Conservation (phyloP, 92 coral and sea anemone genomes). For the Porites lobata region DNA sequence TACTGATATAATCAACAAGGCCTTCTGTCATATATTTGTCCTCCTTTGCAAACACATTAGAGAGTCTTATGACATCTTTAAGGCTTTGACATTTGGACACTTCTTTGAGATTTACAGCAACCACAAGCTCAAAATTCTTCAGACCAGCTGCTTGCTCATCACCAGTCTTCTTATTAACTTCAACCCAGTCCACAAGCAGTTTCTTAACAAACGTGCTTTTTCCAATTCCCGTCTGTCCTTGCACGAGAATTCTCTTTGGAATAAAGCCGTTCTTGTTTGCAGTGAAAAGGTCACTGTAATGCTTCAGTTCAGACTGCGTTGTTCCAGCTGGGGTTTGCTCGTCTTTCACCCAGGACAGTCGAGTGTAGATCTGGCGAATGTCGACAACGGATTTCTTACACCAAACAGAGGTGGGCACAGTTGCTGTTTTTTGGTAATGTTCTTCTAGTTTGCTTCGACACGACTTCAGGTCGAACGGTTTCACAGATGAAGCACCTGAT, state of each 20-base stretch:
- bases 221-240: slow-evolving; percentile 36
- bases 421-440: background rate
- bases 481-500: background rate
- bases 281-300: slow-evolving; percentile 24
- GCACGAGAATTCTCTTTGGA: slow-evolving; percentile 28
- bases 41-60: slow-evolving; percentile 19
- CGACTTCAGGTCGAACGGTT: background rate
- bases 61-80: background rate
- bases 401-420: background rate
- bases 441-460: background rate
- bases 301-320: background rate
- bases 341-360: slow-evolving; percentile 12
- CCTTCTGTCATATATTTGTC: background rate
- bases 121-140: slow-evolving; percentile 25
- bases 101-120: slow-evolving; percentile 17
- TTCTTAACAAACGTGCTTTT: slow-evolving; percentile 28
- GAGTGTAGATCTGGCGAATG: background rate
- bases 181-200: slow-evolving; percentile 32
- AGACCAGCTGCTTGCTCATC: background rate
- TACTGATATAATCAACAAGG: background rate
- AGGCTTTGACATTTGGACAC: background rate
- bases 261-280: background rate
- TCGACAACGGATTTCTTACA: no score
- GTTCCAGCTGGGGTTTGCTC: slow-evolving; percentile 3
- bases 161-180: background rate